These are phyloP conservation scores for Argopecten irradians DNA, from an alignment of 1,140 invertebrate species.

Conservation along the genomic window DNA sequence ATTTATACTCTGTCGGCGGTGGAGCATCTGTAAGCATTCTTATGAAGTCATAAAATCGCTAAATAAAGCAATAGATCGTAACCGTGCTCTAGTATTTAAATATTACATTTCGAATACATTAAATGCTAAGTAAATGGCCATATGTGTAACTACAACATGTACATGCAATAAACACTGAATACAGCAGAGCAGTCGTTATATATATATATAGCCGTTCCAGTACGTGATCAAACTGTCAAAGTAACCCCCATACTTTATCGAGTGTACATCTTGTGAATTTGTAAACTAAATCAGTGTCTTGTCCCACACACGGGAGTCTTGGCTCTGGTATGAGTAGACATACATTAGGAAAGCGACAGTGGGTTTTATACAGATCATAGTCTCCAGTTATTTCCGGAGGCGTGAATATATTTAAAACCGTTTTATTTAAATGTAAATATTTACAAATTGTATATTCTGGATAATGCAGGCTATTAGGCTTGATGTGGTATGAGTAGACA, in stretches of 20 bases:
- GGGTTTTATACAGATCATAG: not conserved
- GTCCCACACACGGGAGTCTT: not conserved
- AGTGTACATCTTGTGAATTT: not conserved
- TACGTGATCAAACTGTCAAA: not conserved
- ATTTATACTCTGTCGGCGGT: too few species aligned
- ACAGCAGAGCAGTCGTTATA: not conserved
- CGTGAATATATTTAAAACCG: not conserved
- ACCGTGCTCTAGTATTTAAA: too few species aligned
- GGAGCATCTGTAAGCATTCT: too few species aligned
- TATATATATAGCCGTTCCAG: not conserved
- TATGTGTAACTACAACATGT: too few species aligned
- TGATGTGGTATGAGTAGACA: not conserved
- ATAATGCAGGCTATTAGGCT: not conserved
- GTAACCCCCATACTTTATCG: not conserved
- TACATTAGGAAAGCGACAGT: not conserved
- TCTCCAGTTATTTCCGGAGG: not conserved
- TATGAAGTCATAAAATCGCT: too few species aligned
- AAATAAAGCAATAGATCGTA: too few species aligned
- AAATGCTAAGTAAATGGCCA: too few species aligned
- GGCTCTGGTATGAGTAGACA: not conserved
- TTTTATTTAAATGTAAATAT: not conserved
- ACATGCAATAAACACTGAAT: not conserved
- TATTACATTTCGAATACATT: too few species aligned
- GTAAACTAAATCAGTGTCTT: not conserved
- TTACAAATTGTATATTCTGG: not conserved